Evolutionary conservation across 1,140 invertebrate genomes (phyloP).

Genomic region (Euwallacea fornicatus): DNA sequence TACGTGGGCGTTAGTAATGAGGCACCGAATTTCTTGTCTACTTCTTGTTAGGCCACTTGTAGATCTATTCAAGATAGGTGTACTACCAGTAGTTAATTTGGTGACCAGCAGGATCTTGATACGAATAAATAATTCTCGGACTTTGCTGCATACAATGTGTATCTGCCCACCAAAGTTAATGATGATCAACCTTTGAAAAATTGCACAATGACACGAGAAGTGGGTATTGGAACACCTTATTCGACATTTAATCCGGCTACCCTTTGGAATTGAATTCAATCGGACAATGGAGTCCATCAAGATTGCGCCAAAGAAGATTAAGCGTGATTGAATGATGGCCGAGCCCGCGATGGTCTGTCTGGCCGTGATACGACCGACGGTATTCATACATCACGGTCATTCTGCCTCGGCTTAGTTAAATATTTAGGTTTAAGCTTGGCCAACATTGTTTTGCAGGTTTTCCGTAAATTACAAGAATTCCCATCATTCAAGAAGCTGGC

Average conservation of each 20-base stretch:
- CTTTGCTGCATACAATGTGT: no score
- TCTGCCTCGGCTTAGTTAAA: not conserved
- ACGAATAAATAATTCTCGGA: not conserved
- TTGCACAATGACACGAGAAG: conserved; percentile 9
- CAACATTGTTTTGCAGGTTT: not conserved
- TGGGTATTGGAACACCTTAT: conserved; percentile 25
- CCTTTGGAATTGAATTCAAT: conserved; percentile 25
- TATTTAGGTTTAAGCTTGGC: conserved; percentile 1
- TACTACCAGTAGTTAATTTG: conserved; percentile 39
- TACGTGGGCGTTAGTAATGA: conserved; percentile 41
- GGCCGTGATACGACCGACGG: conserved; percentile 1
- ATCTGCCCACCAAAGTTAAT: no score
- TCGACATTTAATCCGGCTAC: conserved; percentile 29
- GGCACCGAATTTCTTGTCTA: conserved; percentile 38
- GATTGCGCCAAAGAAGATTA: conserved; percentile 26
- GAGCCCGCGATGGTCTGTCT: conserved; percentile 16
- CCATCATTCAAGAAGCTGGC: not conserved
- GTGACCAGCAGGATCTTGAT: conserved; percentile 23
- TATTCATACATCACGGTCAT: conserved; percentile 25
- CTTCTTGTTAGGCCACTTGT: conserved; percentile 39
- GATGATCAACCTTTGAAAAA: not conserved
- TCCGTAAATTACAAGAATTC: not conserved
- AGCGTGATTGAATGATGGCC: conserved; percentile 23
- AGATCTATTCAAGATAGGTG: conserved; percentile 32
- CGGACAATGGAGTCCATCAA: conserved; percentile 23